Percentiles rank a stretch among this genome's conserved stretches.
Evolutionary conservation across 2,113 vertebrate species (phyloP).

Genomic region (Hypanus sabinus): DNA sequence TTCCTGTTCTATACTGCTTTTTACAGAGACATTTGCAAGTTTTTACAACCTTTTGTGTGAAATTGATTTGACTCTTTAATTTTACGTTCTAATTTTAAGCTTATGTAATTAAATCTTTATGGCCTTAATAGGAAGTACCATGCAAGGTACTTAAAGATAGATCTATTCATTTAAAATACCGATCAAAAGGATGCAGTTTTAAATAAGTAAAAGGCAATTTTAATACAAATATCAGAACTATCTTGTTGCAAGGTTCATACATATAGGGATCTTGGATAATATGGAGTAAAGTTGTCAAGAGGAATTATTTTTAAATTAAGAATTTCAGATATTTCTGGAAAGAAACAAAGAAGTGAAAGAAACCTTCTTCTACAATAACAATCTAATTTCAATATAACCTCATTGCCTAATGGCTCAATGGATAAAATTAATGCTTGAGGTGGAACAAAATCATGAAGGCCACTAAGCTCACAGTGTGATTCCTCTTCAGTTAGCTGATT

Average conservation of each 20-base stretch:
- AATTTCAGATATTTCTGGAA: neutral
- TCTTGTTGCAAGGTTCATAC: neutral
- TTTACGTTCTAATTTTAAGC: neutral
- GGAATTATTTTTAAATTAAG: no score
- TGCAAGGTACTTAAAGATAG: neutral
- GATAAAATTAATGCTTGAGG: no score
- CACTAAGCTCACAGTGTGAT: no score
- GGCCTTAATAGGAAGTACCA: neutral
- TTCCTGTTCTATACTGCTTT: neutral
- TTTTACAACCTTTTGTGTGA: neutral
- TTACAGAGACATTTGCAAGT: neutral
- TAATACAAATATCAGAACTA: neutral
- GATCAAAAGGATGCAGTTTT: neutral
- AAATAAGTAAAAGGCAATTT: neutral
- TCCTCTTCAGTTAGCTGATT: no score
- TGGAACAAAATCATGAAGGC: no score
- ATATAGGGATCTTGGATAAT: no score
- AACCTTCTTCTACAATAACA: neutral
- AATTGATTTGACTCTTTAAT: neutral
- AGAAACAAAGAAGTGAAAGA: neutral
- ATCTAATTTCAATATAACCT: neutral
- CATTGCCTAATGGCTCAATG: no score
- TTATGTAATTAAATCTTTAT: neutral
- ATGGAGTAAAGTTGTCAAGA: no score
- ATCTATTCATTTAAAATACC: no score